phyloP scores from a whole-genome alignment of 2,797 vertebrate species.

The Bradypodion ventrale region DNA sequence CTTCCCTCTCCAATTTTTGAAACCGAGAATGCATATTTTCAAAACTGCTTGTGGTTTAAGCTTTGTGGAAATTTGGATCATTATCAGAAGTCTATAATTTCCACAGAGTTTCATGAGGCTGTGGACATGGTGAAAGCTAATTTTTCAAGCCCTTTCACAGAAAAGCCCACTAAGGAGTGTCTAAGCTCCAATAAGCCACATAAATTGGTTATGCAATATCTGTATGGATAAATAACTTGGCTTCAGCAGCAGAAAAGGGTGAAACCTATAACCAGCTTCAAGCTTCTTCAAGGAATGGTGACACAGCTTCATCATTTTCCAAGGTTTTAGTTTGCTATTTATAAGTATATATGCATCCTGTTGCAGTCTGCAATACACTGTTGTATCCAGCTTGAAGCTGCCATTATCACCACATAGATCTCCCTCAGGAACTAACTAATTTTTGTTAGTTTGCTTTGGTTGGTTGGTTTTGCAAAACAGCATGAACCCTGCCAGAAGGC shows the following conservation, averaged over 20 bases:
- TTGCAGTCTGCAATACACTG: neutral
- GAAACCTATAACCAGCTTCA: conserved; percentile 16
- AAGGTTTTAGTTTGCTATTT: neutral
- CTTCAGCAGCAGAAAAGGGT: conserved; percentile 9
- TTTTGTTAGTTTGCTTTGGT: conserved; percentile 29
- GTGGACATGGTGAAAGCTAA: conserved; percentile 52
- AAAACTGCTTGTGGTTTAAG: conserved; percentile 45
- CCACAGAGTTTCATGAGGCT: conserved; percentile 47
- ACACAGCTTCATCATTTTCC: neutral
- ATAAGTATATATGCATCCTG: neutral
- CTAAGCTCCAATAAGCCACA: conserved; percentile 48
- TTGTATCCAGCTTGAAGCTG: conserved; percentile 6
- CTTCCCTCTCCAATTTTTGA: neutral
- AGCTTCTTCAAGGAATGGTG: conserved; percentile 13
- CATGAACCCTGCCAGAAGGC: conserved; percentile 23
- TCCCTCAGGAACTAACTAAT: conserved; percentile 15
- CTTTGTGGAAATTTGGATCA: conserved; percentile 65
- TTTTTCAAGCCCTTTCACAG: conserved; percentile 43
- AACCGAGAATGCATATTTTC: conserved; percentile 51
- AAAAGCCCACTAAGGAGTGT: conserved; percentile 44
- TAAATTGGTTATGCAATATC: conserved; percentile 53
- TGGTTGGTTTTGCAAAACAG: conserved; percentile 30
- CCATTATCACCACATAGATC: conserved; percentile 21
- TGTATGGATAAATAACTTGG: conserved; percentile 33
- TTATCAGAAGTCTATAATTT: conserved; percentile 62